A percentile compares a stretch with the other conserved stretches of the same genome.
Conservation (phyloP, 2,888 invertebrate genomes). For the Lycaena phlaeas region DNA sequence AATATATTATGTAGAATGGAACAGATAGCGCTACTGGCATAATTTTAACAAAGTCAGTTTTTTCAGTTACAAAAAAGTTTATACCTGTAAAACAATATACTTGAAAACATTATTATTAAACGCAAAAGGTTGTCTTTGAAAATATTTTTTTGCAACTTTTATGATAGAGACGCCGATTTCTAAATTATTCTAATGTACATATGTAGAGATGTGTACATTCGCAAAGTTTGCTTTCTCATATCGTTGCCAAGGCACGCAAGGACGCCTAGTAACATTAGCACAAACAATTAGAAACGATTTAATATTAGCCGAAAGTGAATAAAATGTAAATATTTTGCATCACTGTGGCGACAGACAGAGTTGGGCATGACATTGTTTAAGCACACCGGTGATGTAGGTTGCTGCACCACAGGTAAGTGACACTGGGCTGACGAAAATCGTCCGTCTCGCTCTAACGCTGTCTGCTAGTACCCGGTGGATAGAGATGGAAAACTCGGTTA, state of each 20-base stretch:
- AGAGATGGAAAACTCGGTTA: constrained; percentile 35
- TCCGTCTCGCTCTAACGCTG: constrained; percentile 31
- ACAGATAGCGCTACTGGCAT: constrained; percentile 11
- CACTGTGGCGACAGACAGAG: constrained; percentile 42
- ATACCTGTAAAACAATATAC: no score
- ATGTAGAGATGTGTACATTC: neutral
- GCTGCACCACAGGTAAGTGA: constrained; percentile 57
- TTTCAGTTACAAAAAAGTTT: no score
- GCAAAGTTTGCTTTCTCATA: no score
- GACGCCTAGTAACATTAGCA: neutral
- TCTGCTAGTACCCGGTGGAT: constrained; percentile 20
- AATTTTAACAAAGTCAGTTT: no score
- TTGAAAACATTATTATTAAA: no score
- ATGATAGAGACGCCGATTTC: no score
- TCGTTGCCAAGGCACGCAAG: neutral
- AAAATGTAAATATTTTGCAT: constrained; percentile 38
- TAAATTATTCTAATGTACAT: neutral
- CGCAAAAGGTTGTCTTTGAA: no score
- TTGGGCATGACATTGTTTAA: constrained; percentile 56
- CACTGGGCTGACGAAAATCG: constrained; percentile 25
- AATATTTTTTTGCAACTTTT: no score
- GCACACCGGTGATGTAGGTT: constrained; percentile 63
- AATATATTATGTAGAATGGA: neutral
- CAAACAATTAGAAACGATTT: neutral
- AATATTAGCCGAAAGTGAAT: constrained; percentile 7